Conservation (phyloP, 2,113 vertebrate species). For the Calypte anna region DNA sequence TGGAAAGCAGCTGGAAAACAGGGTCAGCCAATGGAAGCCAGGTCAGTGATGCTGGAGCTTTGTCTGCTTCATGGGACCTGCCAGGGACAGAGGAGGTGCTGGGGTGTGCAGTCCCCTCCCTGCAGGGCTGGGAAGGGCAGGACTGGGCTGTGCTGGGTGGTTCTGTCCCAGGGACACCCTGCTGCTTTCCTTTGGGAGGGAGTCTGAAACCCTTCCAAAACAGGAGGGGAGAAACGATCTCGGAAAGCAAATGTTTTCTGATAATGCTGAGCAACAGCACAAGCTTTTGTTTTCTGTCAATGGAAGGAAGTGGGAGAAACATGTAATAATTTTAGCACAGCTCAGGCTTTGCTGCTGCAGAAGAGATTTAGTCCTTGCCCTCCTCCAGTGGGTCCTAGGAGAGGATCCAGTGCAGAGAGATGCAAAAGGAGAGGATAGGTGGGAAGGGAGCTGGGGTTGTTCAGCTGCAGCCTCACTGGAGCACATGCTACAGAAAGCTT, state of each 20-base stretch:
- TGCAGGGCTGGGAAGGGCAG: background rate
- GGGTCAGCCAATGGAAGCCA: background rate
- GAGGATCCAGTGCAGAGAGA: background rate
- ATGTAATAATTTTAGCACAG: background rate
- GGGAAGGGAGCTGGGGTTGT: background rate
- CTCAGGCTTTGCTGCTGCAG: background rate
- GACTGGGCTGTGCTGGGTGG: fast-evolving
- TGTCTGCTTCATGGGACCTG: fast-evolving
- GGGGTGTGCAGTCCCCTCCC: fast-evolving
- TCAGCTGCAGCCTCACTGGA: background rate
- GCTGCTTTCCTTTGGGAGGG: background rate
- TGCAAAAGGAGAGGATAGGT: background rate
- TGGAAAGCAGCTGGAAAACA: background rate
- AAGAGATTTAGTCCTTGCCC: background rate
- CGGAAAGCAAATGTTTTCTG: conserved; percentile 9
- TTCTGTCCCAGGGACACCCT: background rate
- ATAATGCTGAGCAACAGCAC: background rate
- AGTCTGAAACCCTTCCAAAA: background rate
- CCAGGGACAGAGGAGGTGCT: background rate
- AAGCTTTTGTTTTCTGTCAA: conserved; percentile 47
- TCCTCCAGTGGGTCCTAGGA: background rate
- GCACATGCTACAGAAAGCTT: background rate
- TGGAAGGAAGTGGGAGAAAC: conserved; percentile 49
- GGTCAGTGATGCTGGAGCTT: background rate
- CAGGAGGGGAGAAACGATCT: background rate